Evolutionary conservation across 92 coral and sea anemone genomes (phyloP).

Genomic region (Porites divaricata): DNA sequence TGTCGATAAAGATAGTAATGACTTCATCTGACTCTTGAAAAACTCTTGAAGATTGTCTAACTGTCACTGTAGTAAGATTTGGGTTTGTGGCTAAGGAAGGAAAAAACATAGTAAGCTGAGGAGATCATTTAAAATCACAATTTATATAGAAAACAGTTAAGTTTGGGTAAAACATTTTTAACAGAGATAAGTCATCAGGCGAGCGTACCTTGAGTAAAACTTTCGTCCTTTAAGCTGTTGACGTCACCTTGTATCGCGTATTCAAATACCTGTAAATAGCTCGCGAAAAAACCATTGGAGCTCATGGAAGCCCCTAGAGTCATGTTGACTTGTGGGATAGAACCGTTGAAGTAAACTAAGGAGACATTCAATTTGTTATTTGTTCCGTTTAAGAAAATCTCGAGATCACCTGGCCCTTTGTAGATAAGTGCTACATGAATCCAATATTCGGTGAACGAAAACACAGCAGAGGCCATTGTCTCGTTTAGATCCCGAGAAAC

Average conservation of each 20-base stretch:
- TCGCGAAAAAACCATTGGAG: conserved; percentile 12
- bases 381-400: conserved; percentile 23
- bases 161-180: too few species aligned
- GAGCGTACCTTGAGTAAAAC: conserved; percentile 20
- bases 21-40: conserved; percentile 18
- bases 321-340: neutral
- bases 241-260: conserved; percentile 12
- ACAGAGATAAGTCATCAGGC: too few species aligned
- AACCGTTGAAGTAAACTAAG: neutral
- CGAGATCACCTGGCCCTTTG: neutral
- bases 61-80: neutral
- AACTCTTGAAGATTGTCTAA: conserved; percentile 7
- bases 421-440: conserved; percentile 21
- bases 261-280: conserved; percentile 6
- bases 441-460: neutral
- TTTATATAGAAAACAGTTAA: too few species aligned
- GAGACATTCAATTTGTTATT: neutral
- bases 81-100: conserved; percentile 10
- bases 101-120: neutral
- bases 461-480: neutral
- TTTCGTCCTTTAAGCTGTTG: conserved; percentile 3
- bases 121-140: too few species aligned
- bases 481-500: neutral
- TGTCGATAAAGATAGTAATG: conserved; percentile 7
- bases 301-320: conserved; percentile 4